phyloP scores from a whole-genome alignment of 2,888 invertebrate genomes.

The Julus scanicus region DNA sequence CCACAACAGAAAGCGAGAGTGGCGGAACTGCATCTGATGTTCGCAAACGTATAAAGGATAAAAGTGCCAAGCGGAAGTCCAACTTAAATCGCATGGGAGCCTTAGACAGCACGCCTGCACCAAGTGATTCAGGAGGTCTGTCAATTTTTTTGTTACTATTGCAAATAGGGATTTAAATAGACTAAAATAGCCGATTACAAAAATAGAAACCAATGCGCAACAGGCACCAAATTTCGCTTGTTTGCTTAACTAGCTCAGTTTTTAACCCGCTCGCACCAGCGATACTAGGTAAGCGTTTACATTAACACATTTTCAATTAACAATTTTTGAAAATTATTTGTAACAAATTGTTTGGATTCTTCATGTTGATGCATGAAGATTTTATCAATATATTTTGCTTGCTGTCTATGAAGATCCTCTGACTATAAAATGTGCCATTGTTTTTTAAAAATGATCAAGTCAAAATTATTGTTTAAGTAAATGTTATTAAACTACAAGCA shows the following conservation, averaged over 20 bases:
- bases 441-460: too few species aligned
- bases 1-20: constrained; percentile 55
- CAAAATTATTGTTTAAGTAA: too few species aligned
- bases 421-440: too few species aligned
- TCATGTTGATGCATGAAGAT: too few species aligned
- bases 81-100: constrained; percentile 73
- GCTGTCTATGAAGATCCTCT: too few species aligned
- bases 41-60: constrained; percentile 69
- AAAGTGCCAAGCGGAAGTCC: constrained; percentile 75
- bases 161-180: not conserved
- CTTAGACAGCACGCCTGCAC: constrained; percentile 65
- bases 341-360: too few species aligned
- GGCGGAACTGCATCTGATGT: constrained; percentile 54
- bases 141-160: not conserved
- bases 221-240: constrained; percentile 8
- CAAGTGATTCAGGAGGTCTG: constrained; percentile 55
- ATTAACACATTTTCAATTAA: too few species aligned
- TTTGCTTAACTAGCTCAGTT: not conserved
- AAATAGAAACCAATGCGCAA: constrained; percentile 12
- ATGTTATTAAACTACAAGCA: too few species aligned
- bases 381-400: too few species aligned
- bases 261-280: not conserved
- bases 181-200: not conserved
- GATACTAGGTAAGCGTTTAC: not conserved
- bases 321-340: too few species aligned